A percentile compares a stretch with the other conserved stretches of the same genome.
phyloP scores from a whole-genome alignment of 2,797 vertebrate genomes.

The Mus spretus region DNA sequence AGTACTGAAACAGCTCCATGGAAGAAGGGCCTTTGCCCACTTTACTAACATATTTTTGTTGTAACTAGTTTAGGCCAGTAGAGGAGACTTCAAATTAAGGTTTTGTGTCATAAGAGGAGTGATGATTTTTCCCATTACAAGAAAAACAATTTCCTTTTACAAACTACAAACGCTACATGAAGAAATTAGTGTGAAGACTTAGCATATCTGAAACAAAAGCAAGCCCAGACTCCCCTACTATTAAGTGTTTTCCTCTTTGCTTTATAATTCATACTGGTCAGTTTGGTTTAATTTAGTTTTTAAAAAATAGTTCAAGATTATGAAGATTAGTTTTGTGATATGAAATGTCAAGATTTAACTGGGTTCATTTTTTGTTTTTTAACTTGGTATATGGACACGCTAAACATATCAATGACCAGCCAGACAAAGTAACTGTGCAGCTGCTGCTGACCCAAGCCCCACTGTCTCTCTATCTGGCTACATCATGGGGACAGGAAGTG shows the following conservation, averaged over 20 bases:
- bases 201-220: slow-evolving; percentile 73
- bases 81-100: slow-evolving; percentile 82
- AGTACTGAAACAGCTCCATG: slow-evolving; percentile 75
- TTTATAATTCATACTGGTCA: neutral
- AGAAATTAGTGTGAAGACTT: slow-evolving; percentile 81
- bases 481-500: neutral
- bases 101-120: slow-evolving; percentile 81
- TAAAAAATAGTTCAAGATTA: neutral
- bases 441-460: neutral
- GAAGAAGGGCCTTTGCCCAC: slow-evolving; percentile 75
- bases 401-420: neutral
- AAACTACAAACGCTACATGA: slow-evolving; percentile 78
- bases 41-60: slow-evolving; percentile 78
- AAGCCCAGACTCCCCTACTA: neutral
- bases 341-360: slow-evolving; percentile 6
- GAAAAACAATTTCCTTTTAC: slow-evolving; percentile 82
- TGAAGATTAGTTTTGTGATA: slow-evolving; percentile 38
- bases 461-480: neutral
- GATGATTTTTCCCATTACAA: slow-evolving; percentile 82
- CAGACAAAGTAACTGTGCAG: neutral
- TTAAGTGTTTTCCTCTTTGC: neutral
- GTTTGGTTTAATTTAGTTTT: slow-evolving; percentile 23
- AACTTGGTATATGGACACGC: neutral
- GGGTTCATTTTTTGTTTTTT: neutral
- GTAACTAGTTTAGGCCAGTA: slow-evolving; percentile 77